Evolutionary conservation across 2,888 invertebrate species (phyloP).

Genomic region (Lasioglossum figueresi): DNA sequence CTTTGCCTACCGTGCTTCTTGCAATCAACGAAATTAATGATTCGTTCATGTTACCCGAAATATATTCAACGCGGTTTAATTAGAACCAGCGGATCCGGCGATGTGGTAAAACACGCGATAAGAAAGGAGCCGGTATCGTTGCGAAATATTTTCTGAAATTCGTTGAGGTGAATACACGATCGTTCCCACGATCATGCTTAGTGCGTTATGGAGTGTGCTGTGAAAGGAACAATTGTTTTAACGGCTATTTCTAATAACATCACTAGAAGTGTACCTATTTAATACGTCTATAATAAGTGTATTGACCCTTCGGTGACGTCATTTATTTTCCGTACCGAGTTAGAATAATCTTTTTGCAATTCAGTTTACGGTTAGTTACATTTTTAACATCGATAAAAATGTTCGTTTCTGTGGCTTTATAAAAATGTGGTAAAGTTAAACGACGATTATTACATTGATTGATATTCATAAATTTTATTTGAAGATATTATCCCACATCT

Average conservation of each 20-base stretch:
- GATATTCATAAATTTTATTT: background rate
- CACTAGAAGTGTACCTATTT: background rate
- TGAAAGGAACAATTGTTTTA: background rate
- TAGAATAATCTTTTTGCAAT: too few species aligned
- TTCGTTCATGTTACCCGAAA: slow-evolving; percentile 56
- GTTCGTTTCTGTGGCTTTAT: background rate
- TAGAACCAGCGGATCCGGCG: slow-evolving; percentile 29
- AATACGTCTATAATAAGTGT: too few species aligned
- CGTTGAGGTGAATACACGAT: background rate
- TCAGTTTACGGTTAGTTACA: too few species aligned
- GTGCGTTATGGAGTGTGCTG: background rate
- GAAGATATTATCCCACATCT: background rate
- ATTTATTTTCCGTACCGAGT: too few species aligned
- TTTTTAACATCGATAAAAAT: background rate
- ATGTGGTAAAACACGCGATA: slow-evolving; percentile 27
- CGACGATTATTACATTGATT: background rate
- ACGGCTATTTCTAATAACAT: background rate
- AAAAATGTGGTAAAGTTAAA: background rate
- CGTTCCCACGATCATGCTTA: background rate
- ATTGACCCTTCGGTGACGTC: too few species aligned
- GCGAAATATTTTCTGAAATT: slow-evolving; percentile 15
- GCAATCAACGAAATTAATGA: slow-evolving; percentile 68
- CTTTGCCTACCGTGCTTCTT: slow-evolving; percentile 52
- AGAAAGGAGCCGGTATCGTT: slow-evolving; percentile 38
- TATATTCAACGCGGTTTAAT: slow-evolving; percentile 54